Evolutionary conservation across 1,140 invertebrate genomes (phyloP).

Genomic region (Micrasema longulum): DNA sequence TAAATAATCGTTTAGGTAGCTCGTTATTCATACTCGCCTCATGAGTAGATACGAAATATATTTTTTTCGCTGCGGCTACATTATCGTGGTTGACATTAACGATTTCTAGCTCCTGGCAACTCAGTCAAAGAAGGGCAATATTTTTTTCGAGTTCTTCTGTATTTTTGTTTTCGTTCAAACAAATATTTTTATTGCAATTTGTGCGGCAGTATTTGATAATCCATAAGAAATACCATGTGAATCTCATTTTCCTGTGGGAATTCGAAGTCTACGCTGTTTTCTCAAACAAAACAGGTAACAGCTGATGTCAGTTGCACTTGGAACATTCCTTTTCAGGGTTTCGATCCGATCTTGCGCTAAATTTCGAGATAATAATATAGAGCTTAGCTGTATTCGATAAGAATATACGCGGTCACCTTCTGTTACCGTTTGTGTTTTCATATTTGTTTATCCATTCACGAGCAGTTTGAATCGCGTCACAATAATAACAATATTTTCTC

Average conservation of each 20-base stretch:
- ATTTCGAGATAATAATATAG: constrained; percentile 34
- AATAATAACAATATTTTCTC: constrained; percentile 24
- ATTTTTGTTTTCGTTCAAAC: constrained; percentile 44
- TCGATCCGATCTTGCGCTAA: constrained; percentile 38
- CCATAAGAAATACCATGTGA: constrained; percentile 33
- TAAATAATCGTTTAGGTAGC: no score
- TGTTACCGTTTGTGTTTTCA: constrained; percentile 15
- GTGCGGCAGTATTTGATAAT: constrained; percentile 33
- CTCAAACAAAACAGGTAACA: constrained; percentile 42
- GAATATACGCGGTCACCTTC: constrained; percentile 13
- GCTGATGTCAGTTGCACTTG: constrained; percentile 46
- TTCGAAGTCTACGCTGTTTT: constrained; percentile 18
- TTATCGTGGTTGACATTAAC: constrained; percentile 24
- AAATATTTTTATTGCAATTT: constrained; percentile 21
- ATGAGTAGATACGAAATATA: neutral
- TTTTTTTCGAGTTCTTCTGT: constrained; percentile 31
- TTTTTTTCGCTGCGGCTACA: neutral
- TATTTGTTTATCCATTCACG: constrained; percentile 3
- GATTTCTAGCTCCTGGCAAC: constrained; percentile 30
- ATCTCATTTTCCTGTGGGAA: constrained; percentile 23
- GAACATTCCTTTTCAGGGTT: constrained; percentile 39
- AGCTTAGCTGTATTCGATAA: constrained; percentile 10
- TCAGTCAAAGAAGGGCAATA: constrained; percentile 31
- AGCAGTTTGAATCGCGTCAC: constrained; percentile 22
- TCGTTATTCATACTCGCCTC: no score